Evolutionary conservation across 2,888 invertebrate species (phyloP), one percentile per base, ranked within the genome.

Genomic region (Leptinotarsa juncta): DNA sequence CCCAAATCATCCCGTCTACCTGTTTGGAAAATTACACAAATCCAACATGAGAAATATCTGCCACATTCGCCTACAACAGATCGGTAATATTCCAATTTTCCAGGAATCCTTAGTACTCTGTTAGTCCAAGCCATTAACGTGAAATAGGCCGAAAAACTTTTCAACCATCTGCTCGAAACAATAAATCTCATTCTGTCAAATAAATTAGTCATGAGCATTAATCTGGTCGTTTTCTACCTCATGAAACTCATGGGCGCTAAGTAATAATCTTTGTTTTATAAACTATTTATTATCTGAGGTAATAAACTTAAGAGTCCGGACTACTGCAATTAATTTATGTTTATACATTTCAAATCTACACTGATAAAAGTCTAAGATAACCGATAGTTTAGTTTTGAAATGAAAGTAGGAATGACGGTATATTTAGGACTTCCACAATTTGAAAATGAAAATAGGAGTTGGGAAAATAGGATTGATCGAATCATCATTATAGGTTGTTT

Each of bases 151-250:
- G n/a, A 51, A 7, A 51, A 51, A n/a, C 2, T 51, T 7, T 4
- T 51, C n/a, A 15, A 4, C 51, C 51, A 51, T 51, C 51, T 51
- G 51, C 3, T 51, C 51, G 16, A 15, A 51, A 51, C 51, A 16
- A 51, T 16, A 51, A 15, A 51, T 51, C 51, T 51, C 51, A 51
- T 51, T 51, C 51, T 51, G 51, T n/a, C 51, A 51, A 51, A 51
- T 51, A 7, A 51, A 51, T 51, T 51, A 51, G 51, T 51, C 51
- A 51, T 51, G 51, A 51, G n/a, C 51, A 51, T 51, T 51, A 51
- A 51, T 51, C 51, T 51, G n/a, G 51, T 51, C 51, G 51, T 51
- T 51, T 51, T 51, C 51, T 51, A 51, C 51, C 51, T 51, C 51
- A 51, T 51, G 51, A 51, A 51, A 51, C n/a, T 51, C 51, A n/a